Conservation (phyloP, 2,113 vertebrate species). For the Noturus placidus region DNA sequence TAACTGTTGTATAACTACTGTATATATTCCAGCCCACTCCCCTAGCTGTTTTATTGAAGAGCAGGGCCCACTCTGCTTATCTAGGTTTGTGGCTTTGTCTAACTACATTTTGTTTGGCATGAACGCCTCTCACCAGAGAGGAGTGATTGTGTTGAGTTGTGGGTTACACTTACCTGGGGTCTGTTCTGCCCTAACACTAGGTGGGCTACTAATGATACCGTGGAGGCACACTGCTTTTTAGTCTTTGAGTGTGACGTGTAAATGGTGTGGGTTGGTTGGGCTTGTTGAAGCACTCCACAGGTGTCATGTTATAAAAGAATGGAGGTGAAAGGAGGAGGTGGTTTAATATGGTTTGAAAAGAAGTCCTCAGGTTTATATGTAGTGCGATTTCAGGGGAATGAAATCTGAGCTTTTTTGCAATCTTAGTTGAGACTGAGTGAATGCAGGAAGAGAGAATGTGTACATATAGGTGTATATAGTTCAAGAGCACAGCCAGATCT, state of each 20-base stretch:
- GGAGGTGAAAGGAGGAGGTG: constrained; percentile 1
- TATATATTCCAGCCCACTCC: neutral
- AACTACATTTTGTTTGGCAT: constrained; percentile 49
- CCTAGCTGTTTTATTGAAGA: neutral
- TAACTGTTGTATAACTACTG: neutral
- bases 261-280: constrained; percentile 38
- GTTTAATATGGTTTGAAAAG: constrained; percentile 8
- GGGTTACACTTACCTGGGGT: constrained; percentile 23
- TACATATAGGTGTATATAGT: neutral
- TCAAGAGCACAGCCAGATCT: neutral
- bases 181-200: constrained; percentile 25
- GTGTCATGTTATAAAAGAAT: constrained; percentile 34
- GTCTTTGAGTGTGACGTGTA: constrained; percentile 11
- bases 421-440: neutral
- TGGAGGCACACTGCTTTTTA: neutral
- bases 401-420: neutral
- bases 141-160: constrained; percentile 23
- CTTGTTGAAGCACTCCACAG: constrained; percentile 35
- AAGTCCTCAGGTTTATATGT: constrained; percentile 1
- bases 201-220: constrained; percentile 30
- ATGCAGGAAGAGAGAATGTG: no score
- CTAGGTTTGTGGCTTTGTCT: constrained; percentile 12
- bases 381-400: neutral
- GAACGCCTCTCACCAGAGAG: constrained; percentile 38
- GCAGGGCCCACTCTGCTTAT: constrained; percentile 10